Evolutionary conservation across 2,888 invertebrate genomes (phyloP), one percentile per base, ranked within the genome.

Genomic region (Dinocampus coccinellae): DNA sequence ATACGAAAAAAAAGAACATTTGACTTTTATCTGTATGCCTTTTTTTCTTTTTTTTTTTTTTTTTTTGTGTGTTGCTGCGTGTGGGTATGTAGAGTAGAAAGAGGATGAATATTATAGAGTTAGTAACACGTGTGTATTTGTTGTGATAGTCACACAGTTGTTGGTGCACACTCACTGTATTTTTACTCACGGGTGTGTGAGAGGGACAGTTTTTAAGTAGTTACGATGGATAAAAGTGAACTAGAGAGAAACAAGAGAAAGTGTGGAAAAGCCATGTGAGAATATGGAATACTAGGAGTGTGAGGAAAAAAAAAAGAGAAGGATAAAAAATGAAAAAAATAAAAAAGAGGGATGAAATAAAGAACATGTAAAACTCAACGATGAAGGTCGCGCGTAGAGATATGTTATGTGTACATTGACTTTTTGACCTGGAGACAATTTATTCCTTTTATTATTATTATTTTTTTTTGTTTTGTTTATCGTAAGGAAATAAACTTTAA

Each of bases 1-100:
- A 84, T 82, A 81, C 85, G 83, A 79, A 81, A 77, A 75, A 74
- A 73, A 72, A 69, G 58, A n/a, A n/a, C n/a, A n/a, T n/a, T n/a
- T n/a, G n/a, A n/a, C n/a, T n/a, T n/a, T n/a, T n/a, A n/a, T n/a
- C n/a, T n/a, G n/a, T n/a, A n/a, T n/a, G n/a, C n/a, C n/a, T n/a
- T n/a, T n/a, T n/a, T 63, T 64, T 24, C 10, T 13, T 29, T 42
- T 36, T 16, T 36, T 11, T 52, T 22, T 53, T 3, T 10, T 53
- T 53, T 71, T 64, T 62, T 24, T 60, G 72, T 53, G 53, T 55
- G 24, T 16, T 24, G 53, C 33, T 42, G 11, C 16, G 58, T 52
- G 47, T 39, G 29, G 39, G 22, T 33, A 20, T 61, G 34, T 22
- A 10, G 16, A 36, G 33, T n/a, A 39, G 9, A 24, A n/a, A 33